Percentiles rank a stretch among this genome's conserved stretches.
Conservation (phyloP, 2,113 vertebrate genomes). For the Hassar affinis region DNA sequence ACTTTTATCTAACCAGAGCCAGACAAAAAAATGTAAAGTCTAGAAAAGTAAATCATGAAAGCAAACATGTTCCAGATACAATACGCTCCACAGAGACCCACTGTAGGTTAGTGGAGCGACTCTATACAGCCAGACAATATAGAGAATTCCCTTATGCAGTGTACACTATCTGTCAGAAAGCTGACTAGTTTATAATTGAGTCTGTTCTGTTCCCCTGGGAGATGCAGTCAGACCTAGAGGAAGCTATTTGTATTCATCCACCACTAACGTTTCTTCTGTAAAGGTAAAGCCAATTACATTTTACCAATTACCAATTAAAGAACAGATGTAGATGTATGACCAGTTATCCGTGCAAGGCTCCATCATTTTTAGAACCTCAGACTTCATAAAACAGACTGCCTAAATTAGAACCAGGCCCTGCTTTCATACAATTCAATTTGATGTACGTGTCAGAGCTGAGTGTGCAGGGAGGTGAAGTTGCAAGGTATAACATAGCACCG, state of each 20-base stretch:
- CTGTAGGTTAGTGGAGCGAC: not conserved
- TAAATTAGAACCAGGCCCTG: not conserved
- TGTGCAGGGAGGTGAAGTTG: no score
- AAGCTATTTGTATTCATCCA: conserved; percentile 64
- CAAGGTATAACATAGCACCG: no score
- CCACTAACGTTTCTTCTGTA: conserved; percentile 55
- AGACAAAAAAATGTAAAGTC: not conserved
- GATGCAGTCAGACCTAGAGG: conserved; percentile 48
- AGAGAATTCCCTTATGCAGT: conserved; percentile 14
- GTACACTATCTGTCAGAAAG: conserved; percentile 24
- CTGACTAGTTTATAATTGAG: conserved; percentile 35
- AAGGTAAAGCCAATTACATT: conserved; percentile 56
- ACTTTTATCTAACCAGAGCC: not conserved
- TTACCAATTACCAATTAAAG: conserved; percentile 69
- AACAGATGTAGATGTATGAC: not conserved
- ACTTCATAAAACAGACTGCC: not conserved
- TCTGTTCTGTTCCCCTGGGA: conserved; percentile 10
- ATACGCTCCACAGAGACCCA: not conserved
- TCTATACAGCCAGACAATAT: conserved; percentile 5
- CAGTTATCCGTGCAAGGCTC: not conserved
- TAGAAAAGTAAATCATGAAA: not conserved
- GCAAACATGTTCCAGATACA: not conserved
- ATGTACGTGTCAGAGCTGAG: not conserved
- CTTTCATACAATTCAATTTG: not conserved
- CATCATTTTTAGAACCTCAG: not conserved